Percentiles rank a stretch among this genome's conserved stretches.
phyloP scores from a whole-genome alignment of 1,140 invertebrate genomes.

The Drosophila seguyi region DNA sequence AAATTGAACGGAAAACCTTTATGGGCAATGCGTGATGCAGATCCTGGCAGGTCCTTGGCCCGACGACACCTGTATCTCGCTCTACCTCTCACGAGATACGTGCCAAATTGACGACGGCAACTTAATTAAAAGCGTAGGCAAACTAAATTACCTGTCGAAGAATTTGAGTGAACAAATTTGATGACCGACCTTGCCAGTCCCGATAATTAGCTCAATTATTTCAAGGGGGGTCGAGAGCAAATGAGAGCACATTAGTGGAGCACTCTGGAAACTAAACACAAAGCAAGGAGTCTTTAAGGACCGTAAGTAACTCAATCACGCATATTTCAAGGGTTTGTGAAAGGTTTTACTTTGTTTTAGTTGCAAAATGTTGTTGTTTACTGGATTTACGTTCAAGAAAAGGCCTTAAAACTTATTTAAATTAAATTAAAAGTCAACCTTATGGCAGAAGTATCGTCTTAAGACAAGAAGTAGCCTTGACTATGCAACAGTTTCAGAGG shows the following conservation, averaged over 20 bases:
- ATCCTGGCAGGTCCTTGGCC: conserved; percentile 23
- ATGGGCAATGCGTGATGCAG: conserved; percentile 43
- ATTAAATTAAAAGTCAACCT: no score
- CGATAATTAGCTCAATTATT: conserved; percentile 48
- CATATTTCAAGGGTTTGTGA: neutral
- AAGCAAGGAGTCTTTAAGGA: neutral
- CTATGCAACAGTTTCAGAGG: neutral
- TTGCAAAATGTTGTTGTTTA: neutral
- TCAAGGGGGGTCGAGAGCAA: neutral
- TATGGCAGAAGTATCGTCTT: no score
- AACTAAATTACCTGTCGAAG: conserved; percentile 59
- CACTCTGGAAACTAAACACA: conserved; percentile 21
- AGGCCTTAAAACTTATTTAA: neutral
- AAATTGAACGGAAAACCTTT: conserved; percentile 51
- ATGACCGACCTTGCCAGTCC: conserved; percentile 32
- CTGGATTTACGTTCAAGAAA: neutral
- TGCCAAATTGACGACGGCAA: conserved; percentile 36
- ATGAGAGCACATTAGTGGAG: conserved; percentile 19
- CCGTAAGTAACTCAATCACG: neutral
- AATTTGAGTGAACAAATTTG: conserved; percentile 52
- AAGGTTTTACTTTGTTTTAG: neutral
- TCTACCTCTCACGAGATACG: conserved; percentile 25
- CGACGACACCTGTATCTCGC: neutral
- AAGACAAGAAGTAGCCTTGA: neutral
- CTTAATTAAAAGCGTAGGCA: conserved; percentile 56